Percentiles rank a stretch among this genome's conserved stretches.
Conservation (phyloP, 2,888 invertebrate species). For the Eulithis prunata region DNA sequence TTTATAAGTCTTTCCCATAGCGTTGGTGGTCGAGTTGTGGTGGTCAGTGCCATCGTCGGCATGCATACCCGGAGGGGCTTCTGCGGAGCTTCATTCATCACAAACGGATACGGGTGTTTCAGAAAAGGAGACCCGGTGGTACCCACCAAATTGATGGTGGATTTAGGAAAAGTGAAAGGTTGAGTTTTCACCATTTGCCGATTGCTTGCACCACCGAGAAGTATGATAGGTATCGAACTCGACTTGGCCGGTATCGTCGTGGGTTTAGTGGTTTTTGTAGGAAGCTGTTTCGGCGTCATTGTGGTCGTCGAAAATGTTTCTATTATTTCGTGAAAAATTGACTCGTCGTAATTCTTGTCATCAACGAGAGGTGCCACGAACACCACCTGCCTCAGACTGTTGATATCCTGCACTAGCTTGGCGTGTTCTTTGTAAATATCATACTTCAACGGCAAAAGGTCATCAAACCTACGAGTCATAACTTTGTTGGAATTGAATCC, state of each 20-base stretch:
- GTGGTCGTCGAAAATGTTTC: constrained; percentile 63
- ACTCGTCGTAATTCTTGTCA: constrained; percentile 74
- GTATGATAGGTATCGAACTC: constrained; percentile 62
- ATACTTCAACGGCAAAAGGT: constrained; percentile 51
- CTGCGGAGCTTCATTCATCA: constrained; percentile 49
- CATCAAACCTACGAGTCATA: constrained; percentile 35
- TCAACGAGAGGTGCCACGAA: constrained; percentile 66
- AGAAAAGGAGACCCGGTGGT: constrained; percentile 67
- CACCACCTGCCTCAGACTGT: constrained; percentile 68
- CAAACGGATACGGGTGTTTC: constrained; percentile 74
- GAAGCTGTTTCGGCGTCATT: constrained; percentile 36
- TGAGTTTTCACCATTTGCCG: constrained; percentile 61
- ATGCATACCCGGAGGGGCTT: constrained; percentile 69
- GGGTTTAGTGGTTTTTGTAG: constrained; percentile 16
- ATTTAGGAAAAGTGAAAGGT: constrained; percentile 58
- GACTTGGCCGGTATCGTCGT: constrained; percentile 47
- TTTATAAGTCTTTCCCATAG: constrained; percentile 68
- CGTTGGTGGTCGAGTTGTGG: constrained; percentile 58
- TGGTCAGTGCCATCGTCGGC: constrained; percentile 53
- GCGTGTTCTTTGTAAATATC: constrained; percentile 76
- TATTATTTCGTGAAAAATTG: constrained; percentile 72
- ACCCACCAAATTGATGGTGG: constrained; percentile 67
- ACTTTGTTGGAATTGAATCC: constrained; percentile 45
- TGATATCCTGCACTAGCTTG: constrained; percentile 77
- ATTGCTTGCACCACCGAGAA: constrained; percentile 69